phyloP scores from a whole-genome alignment of 2,113 vertebrate genomes.

The Triplophysa tibetana region DNA sequence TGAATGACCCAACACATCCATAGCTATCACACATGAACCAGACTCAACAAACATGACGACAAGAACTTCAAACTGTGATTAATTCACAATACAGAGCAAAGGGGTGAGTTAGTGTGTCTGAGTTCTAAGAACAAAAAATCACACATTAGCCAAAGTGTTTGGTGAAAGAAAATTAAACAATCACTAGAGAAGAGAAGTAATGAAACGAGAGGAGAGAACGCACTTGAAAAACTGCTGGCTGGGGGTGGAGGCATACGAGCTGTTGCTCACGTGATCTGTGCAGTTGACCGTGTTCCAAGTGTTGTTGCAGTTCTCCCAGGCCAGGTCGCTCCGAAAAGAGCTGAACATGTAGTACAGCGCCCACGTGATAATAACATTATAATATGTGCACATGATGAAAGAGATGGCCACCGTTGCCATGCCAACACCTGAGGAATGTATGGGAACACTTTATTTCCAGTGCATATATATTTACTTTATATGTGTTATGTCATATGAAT shows the following conservation, averaged over 20 bases:
- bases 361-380: conserved; percentile 77
- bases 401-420: conserved; percentile 77
- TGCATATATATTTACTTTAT: no score
- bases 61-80: background rate
- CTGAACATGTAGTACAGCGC: conserved; percentile 77
- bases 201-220: background rate
- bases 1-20: conserved; percentile 41
- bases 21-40: no score
- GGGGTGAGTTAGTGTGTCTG: background rate
- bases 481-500: no score
- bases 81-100: background rate
- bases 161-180: background rate
- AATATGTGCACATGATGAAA: conserved; percentile 78
- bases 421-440: conserved; percentile 69
- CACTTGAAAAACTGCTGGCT: conserved; percentile 80
- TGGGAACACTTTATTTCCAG: no score
- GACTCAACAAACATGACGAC: no score
- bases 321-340: conserved; percentile 72
- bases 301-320: conserved; percentile 76
- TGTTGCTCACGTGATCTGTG: conserved; percentile 59
- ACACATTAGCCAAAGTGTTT: background rate
- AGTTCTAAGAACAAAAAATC: background rate
- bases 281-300: conserved; percentile 77
- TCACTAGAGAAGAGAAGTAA: background rate
- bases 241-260: conserved; percentile 67